phyloP scores from a whole-genome alignment of 2,888 invertebrate species.

The Eupithecia subumbrata region DNA sequence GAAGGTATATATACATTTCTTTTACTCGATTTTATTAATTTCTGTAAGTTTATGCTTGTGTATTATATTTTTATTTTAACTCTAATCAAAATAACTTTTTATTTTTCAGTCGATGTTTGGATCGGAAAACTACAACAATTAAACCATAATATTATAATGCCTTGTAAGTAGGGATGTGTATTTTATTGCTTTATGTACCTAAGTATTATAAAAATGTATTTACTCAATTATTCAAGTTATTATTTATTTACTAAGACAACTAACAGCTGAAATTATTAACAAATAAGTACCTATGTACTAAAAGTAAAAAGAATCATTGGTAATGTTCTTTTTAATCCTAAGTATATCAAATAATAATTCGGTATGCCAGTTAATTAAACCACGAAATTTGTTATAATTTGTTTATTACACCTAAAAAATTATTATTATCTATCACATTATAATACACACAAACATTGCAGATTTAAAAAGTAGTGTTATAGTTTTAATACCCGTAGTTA shows the following conservation, averaged over 20 bases:
- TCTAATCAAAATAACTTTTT: constrained; percentile 49
- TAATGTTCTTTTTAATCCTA: not conserved
- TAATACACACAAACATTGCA: constrained; percentile 43
- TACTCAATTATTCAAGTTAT: not conserved
- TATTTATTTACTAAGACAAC: not conserved
- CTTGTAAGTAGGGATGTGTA: not conserved
- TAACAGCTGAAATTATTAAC: not conserved
- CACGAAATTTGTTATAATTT: constrained; percentile 8
- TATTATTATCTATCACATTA: constrained; percentile 54
- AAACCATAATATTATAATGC: constrained; percentile 45
- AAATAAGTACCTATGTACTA: not conserved
- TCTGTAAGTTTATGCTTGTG: constrained; percentile 7
- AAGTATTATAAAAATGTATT: not conserved
- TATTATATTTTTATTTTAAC: constrained; percentile 14
- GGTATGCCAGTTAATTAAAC: not conserved
- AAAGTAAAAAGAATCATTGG: not conserved
- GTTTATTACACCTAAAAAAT: constrained; percentile 37
- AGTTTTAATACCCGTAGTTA: constrained; percentile 22
- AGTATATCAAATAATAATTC: not conserved
- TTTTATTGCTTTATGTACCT: not conserved
- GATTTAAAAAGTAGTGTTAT: not conserved
- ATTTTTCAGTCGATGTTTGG: constrained; percentile 79
- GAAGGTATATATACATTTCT: constrained; percentile 26
- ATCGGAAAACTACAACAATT: constrained; percentile 71
- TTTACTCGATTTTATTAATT: constrained; percentile 15